Conservation (phyloP, 2,888 invertebrate genomes). For the Hartigia nigra region DNA sequence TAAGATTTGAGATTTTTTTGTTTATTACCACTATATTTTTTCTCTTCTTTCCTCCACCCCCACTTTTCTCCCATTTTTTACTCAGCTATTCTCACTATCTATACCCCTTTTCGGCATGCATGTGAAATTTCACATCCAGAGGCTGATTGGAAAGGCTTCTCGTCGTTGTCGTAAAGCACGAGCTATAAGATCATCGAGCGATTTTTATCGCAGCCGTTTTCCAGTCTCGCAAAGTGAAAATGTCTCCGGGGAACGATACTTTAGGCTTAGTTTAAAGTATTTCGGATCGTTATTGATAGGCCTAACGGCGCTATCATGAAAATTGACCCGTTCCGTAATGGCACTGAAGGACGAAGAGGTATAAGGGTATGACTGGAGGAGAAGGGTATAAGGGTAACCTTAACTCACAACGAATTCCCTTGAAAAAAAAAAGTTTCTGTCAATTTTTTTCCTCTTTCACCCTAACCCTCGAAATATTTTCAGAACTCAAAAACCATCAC, state of each 20-base stretch:
- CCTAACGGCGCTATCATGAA: conserved; percentile 30
- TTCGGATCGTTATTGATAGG: conserved; percentile 32
- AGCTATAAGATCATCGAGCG: neutral
- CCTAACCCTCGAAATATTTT: neutral
- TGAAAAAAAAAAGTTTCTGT: neutral
- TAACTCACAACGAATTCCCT: neutral
- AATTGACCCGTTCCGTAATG: conserved; percentile 33
- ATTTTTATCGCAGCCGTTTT: conserved; percentile 44
- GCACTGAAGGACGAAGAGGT: conserved; percentile 11
- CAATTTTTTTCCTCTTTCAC: neutral
- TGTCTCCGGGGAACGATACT: conserved; percentile 61
- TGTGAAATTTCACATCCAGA: neutral
- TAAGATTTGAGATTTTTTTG: neutral
- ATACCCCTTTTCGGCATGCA: neutral
- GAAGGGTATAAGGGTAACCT: conserved; percentile 7
- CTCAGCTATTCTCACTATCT: neutral
- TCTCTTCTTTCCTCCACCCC: neutral
- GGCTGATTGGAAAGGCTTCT: neutral
- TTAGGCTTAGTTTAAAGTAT: conserved; percentile 64
- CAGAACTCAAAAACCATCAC: neutral
- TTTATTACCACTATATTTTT: neutral
- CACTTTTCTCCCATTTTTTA: neutral
- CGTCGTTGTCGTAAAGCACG: neutral
- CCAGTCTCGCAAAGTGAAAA: conserved; percentile 36
- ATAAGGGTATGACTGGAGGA: conserved; percentile 5